Evolutionary conservation across 2,888 invertebrate genomes (phyloP), one percentile per base, ranked within the genome.

Genomic region (Embidobia sp.): DNA sequence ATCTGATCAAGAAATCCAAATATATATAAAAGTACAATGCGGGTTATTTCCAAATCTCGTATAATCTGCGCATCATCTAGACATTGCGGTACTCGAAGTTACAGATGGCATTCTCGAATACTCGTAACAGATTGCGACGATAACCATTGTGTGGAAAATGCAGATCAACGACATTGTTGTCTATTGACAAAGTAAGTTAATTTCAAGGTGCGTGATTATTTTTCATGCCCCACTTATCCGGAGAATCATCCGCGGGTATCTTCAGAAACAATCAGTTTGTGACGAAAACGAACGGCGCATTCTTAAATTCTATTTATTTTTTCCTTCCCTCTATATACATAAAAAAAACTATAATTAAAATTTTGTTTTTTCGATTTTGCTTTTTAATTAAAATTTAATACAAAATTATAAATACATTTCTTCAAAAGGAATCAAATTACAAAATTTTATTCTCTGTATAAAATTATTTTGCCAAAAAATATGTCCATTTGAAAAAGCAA

Each of bases 171-270:
- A 66, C 64, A 57, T 51, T 64, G 63, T 57, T 64, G 59, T 57
- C 64, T 64, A 49, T 69, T 64, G 75, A 69, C 70, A 64, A 70
- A 59, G 76, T 70, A 70, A 76, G 64, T 51, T 51, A 64, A 70
- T 76, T 76, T 76, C 57, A 49, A 63, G 63, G 16, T 18, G 29
- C 57, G 55, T 46, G 69, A 76, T 76, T 70, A 63, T 59, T 64
- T 76, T 69, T 64, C 76, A 70, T 70, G 76, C 70, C 70, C 76
- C 55, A 76, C 64, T 76, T 70, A 59, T 44, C 59, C 16, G 31
- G 42, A 48, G 59, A 69, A 67, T 55, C 16, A 29, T 69, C 49
- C 40, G 42, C 48, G 42, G 16, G 27, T 63, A 59, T 70, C 59
- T 64, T 16, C 27, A 3, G 44, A 6, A 59, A 40, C 66, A 64